These are phyloP conservation scores for Pectinophora gossypiella DNA, from an alignment of 1,140 invertebrate genomes.

Conservation along the genomic window DNA sequence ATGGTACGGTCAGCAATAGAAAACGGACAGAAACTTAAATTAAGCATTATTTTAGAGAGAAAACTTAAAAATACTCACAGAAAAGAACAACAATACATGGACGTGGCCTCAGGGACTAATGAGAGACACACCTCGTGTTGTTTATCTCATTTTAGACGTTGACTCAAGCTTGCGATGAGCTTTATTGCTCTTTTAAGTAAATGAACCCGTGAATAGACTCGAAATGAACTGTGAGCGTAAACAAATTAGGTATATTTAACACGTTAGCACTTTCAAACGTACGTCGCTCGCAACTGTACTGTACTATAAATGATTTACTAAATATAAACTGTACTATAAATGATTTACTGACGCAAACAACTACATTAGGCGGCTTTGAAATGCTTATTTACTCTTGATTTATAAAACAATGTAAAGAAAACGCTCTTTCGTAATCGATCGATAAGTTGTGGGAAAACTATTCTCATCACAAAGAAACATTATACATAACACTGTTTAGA, in stretches of 20 bases:
- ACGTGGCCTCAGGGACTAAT: constrained; percentile 49
- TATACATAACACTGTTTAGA: constrained; percentile 22
- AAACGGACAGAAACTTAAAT: not conserved
- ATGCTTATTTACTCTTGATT: constrained; percentile 9
- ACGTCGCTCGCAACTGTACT: not conserved
- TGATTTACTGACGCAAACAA: constrained; percentile 10
- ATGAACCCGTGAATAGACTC: constrained; percentile 19
- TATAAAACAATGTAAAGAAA: constrained; percentile 31
- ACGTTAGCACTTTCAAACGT: constrained; percentile 22
- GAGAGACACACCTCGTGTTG: constrained; percentile 17
- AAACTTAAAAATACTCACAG: constrained; percentile 53
- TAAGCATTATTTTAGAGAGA: constrained; percentile 1
- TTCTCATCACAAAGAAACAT: constrained; percentile 64
- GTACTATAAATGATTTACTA: constrained; percentile 5
- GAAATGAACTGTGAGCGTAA: constrained; percentile 24
- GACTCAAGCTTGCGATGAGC: constrained; percentile 8
- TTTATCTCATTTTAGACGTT: constrained; percentile 22
- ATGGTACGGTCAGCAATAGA: not conserved
- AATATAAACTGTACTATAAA: constrained; percentile 1
- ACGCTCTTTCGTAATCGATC: constrained; percentile 70
- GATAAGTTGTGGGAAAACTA: constrained; percentile 63
- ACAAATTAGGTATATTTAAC: constrained; percentile 26
- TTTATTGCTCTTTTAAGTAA: constrained; percentile 24
- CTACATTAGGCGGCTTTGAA: constrained; percentile 2
- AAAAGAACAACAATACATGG: constrained; percentile 73